phyloP scores from a whole-genome alignment of 2,888 invertebrate genomes.

The Ganaspis brasiliensis region DNA sequence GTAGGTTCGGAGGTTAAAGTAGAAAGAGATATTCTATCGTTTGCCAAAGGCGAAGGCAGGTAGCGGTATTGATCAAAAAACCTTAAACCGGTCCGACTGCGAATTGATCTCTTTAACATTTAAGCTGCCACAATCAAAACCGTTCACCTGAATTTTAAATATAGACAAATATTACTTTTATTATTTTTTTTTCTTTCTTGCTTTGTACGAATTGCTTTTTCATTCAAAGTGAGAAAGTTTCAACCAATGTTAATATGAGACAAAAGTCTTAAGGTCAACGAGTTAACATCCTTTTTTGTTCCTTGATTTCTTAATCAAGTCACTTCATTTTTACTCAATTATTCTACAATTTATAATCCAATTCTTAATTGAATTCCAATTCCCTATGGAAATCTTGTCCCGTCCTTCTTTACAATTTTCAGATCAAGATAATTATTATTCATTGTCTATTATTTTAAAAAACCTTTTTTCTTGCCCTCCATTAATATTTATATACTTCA shows the following conservation, averaged over 20 bases:
- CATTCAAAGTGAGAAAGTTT: constrained; percentile 16
- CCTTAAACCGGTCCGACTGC: constrained; percentile 36
- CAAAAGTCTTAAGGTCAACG: constrained; percentile 32
- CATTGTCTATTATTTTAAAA: not conserved
- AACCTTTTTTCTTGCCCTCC: too few relatives aligned
- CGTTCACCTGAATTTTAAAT: constrained; percentile 8
- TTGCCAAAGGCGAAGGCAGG: constrained; percentile 25
- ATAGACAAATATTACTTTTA: constrained; percentile 6
- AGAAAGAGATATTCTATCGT: constrained; percentile 25
- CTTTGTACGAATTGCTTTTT: constrained; percentile 13
- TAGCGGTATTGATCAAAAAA: constrained; percentile 13
- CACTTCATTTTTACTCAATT: constrained; percentile 1
- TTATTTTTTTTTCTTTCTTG: not conserved
- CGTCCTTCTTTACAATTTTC: not conserved
- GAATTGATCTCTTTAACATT: constrained; percentile 29
- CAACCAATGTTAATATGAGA: constrained; percentile 17
- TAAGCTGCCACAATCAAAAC: not conserved
- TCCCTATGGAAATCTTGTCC: not conserved
- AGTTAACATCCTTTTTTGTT: constrained; percentile 3
- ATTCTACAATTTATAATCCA: constrained; percentile 4
- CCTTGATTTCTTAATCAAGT: constrained; percentile 11
- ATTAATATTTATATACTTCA: too few relatives aligned
- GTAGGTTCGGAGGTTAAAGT: constrained; percentile 39
- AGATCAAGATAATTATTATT: not conserved
- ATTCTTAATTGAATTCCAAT: not conserved